Evolutionary conservation across 2,888 invertebrate genomes (phyloP).

Genomic region (Leptinotarsa peninsularis): DNA sequence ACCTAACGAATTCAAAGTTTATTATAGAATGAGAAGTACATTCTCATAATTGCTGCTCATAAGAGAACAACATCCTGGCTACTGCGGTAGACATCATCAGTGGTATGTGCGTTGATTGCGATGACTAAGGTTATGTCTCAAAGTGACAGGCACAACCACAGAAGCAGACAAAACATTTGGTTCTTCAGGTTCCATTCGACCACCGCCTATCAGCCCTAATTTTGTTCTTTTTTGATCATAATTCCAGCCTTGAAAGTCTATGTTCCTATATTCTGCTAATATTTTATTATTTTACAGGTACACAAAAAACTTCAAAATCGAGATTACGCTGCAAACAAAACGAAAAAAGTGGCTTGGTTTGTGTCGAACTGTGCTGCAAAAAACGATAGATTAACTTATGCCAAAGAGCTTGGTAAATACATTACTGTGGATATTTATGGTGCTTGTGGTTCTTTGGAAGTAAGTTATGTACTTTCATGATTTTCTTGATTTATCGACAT

Average conservation of each 20-base stretch:
- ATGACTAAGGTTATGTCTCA: too few relatives aligned
- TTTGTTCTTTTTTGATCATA: too few relatives aligned
- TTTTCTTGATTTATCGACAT: background rate
- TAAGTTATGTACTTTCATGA: constrained; percentile 14
- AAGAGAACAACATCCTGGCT: too few relatives aligned
- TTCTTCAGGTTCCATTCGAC: too few relatives aligned
- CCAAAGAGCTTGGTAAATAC: constrained; percentile 84
- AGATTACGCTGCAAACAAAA: constrained; percentile 92
- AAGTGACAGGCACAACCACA: too few relatives aligned
- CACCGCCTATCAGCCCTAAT: too few relatives aligned
- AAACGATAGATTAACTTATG: constrained; percentile 89
- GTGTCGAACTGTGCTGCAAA: constrained; percentile 96
- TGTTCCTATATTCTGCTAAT: background rate
- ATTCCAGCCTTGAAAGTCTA: background rate
- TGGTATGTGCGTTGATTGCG: too few relatives aligned
- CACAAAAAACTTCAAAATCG: constrained; percentile 67
- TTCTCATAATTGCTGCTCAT: too few relatives aligned
- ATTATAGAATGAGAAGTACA: too few relatives aligned
- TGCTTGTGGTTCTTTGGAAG: constrained; percentile 83
- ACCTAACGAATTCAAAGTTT: too few relatives aligned
- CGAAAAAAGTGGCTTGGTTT: constrained; percentile 97
- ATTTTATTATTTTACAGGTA: constrained; percentile 53
- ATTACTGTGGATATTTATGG: constrained; percentile 91
- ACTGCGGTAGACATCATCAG: too few relatives aligned
- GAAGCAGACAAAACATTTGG: too few relatives aligned